phyloP scores from a whole-genome alignment of 30 jellyfish, hydroid and myxozoan species.

The Morbakka virulenta region DNA sequence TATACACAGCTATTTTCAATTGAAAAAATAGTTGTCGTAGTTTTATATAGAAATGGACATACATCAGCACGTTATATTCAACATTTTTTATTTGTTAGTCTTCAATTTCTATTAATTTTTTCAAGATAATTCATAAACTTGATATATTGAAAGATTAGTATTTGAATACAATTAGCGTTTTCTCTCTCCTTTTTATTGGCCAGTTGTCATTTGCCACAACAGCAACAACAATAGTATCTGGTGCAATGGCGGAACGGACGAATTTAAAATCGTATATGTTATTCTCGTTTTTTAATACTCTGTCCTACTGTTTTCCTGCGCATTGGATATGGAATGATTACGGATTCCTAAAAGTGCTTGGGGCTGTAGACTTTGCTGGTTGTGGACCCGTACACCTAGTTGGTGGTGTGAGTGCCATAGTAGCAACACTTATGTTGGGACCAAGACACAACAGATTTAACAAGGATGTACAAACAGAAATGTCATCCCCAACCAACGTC shows the following conservation, averaged over 20 bases:
- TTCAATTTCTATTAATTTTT: too few relatives aligned
- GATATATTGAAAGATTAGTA: too few relatives aligned
- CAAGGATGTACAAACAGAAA: not conserved
- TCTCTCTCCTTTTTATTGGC: too few relatives aligned
- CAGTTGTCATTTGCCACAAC: constrained; percentile 87
- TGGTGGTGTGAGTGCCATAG: constrained; percentile 84
- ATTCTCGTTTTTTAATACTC: constrained; percentile 63
- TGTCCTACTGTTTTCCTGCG: constrained; percentile 76
- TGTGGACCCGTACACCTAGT: constrained; percentile 88
- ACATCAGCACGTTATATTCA: too few relatives aligned
- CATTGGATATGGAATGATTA: constrained; percentile 91
- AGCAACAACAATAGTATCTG: constrained; percentile 89
- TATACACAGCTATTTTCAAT: too few relatives aligned
- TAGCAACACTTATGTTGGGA: constrained; percentile 65
- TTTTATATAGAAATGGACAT: too few relatives aligned
- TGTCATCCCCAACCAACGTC: constrained; percentile 84
- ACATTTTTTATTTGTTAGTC: too few relatives aligned
- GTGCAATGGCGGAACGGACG: constrained; percentile 98
- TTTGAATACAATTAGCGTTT: too few relatives aligned
- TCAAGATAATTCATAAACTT: too few relatives aligned
- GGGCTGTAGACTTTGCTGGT: constrained; percentile 93
- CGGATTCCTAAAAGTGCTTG: constrained; percentile 61
- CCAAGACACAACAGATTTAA: constrained; percentile 70
- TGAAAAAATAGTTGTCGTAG: too few relatives aligned
- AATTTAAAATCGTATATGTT: constrained; percentile 71